Conservation (phyloP, 2,113 vertebrate genomes). For the Prinia subflava region DNA sequence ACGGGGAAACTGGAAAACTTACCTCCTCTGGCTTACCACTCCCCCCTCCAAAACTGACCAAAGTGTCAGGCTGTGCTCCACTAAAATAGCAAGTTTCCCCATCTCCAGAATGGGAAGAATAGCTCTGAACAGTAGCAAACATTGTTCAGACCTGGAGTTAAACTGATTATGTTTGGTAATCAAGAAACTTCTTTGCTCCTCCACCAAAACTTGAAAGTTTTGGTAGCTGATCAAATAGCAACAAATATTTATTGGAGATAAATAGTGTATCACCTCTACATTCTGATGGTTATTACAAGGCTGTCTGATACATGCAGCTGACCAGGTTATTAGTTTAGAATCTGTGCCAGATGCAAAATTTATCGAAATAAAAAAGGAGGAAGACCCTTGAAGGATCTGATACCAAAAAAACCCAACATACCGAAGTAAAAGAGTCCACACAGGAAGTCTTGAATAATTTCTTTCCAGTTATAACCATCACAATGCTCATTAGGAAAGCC, state of each 20-base stretch:
- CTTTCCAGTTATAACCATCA: slow-evolving; percentile 10
- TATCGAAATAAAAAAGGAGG: not conserved
- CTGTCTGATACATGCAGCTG: not conserved
- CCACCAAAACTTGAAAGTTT: not conserved
- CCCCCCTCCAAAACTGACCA: slow-evolving; percentile 58
- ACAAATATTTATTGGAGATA: not conserved
- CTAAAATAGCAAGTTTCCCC: slow-evolving; percentile 37
- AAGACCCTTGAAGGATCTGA: slow-evolving; percentile 25
- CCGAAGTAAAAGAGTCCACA: not conserved
- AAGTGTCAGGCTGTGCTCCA: slow-evolving; percentile 53
- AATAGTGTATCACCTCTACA: not conserved
- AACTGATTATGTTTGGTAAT: not conserved
- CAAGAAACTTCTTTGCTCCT: not conserved
- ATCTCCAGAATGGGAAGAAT: slow-evolving; percentile 40
- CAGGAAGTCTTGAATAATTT: not conserved
- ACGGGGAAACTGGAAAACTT: slow-evolving; percentile 71
- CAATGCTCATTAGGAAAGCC: not conserved
- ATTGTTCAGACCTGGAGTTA: slow-evolving; percentile 49
- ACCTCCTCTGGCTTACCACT: slow-evolving; percentile 69
- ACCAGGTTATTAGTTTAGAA: not conserved
- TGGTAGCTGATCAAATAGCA: not conserved
- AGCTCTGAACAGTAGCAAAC: slow-evolving; percentile 45
- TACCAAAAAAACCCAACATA: not conserved
- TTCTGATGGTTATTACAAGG: not conserved
- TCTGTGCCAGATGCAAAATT: slow-evolving; percentile 25